A percentile compares a stretch with the other conserved stretches of the same genome.
Evolutionary conservation across 2,113 vertebrate genomes (phyloP).

Genomic region (Cyphomyrus discorhynchus): DNA sequence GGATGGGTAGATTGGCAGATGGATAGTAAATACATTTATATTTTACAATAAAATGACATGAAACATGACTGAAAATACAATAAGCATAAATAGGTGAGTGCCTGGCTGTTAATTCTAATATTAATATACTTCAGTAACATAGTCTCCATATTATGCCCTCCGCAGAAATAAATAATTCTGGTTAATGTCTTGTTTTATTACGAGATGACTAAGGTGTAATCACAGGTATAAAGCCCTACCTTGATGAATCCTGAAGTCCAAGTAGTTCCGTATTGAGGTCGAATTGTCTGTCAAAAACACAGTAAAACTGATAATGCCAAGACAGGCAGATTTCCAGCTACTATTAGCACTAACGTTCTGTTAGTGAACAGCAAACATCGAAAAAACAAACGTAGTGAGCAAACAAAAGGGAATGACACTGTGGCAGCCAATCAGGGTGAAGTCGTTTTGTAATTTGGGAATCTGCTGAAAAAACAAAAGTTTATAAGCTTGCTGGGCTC

Average conservation of each 20-base stretch:
- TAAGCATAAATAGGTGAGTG: background rate
- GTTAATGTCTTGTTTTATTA: background rate
- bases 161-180: background rate
- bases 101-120: background rate
- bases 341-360: constrained; percentile 40
- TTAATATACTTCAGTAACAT: background rate
- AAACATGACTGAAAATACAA: background rate
- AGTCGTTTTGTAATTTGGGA: constrained; percentile 54
- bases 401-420: constrained; percentile 44
- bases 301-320: constrained; percentile 41
- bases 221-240: constrained; percentile 40
- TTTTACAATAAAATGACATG: background rate
- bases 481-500: constrained; percentile 40
- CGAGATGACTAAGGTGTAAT: background rate
- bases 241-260: constrained; percentile 35
- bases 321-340: constrained; percentile 46
- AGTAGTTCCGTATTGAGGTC: constrained; percentile 19
- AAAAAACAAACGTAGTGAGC: constrained; percentile 34
- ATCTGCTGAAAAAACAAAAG: constrained; percentile 67
- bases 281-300: constrained; percentile 43
- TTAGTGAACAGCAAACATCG: constrained; percentile 32
- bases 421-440: constrained; percentile 49
- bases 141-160: background rate
- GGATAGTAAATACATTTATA: background rate
- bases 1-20: background rate